A percentile compares a stretch with the other conserved stretches of the same genome.
These are phyloP conservation scores for Nyctibius bracteatus DNA, from an alignment of 2,113 vertebrate species.

Conservation along the genomic window DNA sequence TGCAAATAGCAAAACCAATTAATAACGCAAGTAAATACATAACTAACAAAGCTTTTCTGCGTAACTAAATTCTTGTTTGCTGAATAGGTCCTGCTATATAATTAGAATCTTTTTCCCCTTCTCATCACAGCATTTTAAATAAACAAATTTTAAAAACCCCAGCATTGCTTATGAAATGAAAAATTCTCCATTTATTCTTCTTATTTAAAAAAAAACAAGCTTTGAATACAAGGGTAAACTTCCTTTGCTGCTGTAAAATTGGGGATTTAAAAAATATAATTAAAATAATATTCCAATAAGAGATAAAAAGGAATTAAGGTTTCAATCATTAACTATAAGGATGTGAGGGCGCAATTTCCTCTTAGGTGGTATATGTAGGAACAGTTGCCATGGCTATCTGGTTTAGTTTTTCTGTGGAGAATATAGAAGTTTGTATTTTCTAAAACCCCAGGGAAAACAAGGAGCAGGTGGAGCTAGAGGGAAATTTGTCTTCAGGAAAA, in stretches of 20 bases:
- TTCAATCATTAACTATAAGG: neutral
- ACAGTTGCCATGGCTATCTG: neutral
- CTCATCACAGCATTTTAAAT: neutral
- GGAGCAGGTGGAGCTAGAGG: neutral
- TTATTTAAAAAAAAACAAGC: neutral
- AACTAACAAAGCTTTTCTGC: neutral
- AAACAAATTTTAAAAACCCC: neutral
- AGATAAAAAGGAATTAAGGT: neutral
- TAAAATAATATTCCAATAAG: neutral
- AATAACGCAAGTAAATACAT: neutral
- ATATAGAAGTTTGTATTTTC: neutral
- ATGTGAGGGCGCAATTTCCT: neutral
- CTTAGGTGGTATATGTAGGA: neutral
- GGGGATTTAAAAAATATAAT: neutral
- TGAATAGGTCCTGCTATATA: neutral
- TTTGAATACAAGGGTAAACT: neutral
- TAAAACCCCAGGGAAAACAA: neutral
- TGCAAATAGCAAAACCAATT: neutral
- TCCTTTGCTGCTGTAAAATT: neutral
- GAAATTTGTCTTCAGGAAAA: neutral
- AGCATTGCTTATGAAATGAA: neutral
- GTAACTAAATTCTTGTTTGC: neutral
- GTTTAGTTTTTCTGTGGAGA: neutral
- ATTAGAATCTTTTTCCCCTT: neutral
- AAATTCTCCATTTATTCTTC: neutral